phyloP scores from a whole-genome alignment of 2,797 vertebrate species.

The Coluber constrictor region DNA sequence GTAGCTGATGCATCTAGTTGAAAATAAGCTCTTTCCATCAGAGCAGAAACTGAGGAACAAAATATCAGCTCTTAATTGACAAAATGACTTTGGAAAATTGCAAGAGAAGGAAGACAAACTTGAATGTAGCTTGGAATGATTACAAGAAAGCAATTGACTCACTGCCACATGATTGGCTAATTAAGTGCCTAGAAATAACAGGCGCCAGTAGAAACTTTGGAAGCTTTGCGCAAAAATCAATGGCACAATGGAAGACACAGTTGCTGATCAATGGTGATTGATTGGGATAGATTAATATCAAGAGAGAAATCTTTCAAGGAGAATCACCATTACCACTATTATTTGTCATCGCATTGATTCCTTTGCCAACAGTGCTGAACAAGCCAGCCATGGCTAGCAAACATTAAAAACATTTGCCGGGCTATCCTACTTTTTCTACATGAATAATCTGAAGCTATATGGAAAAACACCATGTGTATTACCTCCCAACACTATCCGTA shows the following conservation, averaged over 20 bases:
- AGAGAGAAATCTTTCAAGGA: not conserved
- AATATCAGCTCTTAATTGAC: not conserved
- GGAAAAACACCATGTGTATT: not conserved
- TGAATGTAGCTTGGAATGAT: not conserved
- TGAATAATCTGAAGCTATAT: not conserved
- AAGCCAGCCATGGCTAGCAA: not conserved
- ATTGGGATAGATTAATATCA: not conserved
- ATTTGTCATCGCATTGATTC: not conserved
- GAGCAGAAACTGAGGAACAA: not conserved
- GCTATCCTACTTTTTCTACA: not conserved
- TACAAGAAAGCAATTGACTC: not conserved
- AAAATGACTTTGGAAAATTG: not conserved
- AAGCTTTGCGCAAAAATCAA: not conserved
- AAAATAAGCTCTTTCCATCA: not conserved
- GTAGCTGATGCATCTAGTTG: not conserved
- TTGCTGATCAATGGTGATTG: not conserved
- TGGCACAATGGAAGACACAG: not conserved
- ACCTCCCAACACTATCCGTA: not conserved
- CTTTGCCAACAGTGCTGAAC: not conserved
- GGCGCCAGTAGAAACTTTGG: not conserved
- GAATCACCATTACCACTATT: not conserved
- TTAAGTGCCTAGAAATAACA: not conserved
- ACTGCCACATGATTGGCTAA: not conserved
- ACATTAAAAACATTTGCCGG: not conserved
- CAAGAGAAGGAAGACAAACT: not conserved